A percentile compares a stretch with the other conserved stretches of the same genome.
phyloP scores from a whole-genome alignment of 2,888 invertebrate genomes.

The Gryllus longicercus region DNA sequence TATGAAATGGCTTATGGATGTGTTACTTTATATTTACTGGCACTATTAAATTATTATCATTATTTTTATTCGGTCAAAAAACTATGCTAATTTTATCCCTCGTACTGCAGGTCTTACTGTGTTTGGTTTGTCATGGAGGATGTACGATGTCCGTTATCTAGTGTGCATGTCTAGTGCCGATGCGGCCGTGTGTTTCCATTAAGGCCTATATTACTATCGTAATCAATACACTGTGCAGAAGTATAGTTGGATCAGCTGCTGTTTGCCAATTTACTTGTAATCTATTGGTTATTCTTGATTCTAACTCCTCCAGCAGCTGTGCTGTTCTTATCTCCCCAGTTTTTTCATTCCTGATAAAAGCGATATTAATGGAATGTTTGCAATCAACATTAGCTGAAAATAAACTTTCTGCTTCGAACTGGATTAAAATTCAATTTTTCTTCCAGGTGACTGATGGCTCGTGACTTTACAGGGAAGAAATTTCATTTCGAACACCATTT shows the following conservation, averaged over 20 bases:
- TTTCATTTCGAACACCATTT: conserved; percentile 1
- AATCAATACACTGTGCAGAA: conserved; percentile 29
- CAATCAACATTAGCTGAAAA: conserved; percentile 24
- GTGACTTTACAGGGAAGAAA: background rate
- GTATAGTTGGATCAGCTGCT: conserved; percentile 23
- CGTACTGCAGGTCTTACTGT: background rate
- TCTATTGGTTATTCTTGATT: conserved; percentile 17
- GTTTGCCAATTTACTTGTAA: conserved; percentile 17
- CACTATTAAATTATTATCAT: background rate
- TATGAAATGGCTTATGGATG: background rate
- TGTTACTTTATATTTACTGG: conserved; percentile 11
- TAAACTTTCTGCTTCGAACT: conserved; percentile 17
- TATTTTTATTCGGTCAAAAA: background rate
- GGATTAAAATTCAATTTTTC: background rate
- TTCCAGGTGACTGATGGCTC: conserved; percentile 6
- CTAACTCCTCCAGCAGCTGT: background rate
- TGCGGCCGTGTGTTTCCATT: conserved; percentile 37
- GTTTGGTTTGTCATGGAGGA: conserved; percentile 23
- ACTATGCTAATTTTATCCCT: background rate
- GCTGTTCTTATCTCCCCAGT: background rate
- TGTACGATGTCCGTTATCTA: conserved; percentile 24
- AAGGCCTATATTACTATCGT: conserved; percentile 38
- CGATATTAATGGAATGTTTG: conserved; percentile 24
- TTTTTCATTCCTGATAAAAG: conserved; percentile 18
- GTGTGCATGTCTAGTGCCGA: conserved; percentile 32